Percentiles rank a stretch among this genome's conserved stretches.
phyloP scores from a whole-genome alignment of 23 tunicate genomes.

The Phallusia fumigata region DNA sequence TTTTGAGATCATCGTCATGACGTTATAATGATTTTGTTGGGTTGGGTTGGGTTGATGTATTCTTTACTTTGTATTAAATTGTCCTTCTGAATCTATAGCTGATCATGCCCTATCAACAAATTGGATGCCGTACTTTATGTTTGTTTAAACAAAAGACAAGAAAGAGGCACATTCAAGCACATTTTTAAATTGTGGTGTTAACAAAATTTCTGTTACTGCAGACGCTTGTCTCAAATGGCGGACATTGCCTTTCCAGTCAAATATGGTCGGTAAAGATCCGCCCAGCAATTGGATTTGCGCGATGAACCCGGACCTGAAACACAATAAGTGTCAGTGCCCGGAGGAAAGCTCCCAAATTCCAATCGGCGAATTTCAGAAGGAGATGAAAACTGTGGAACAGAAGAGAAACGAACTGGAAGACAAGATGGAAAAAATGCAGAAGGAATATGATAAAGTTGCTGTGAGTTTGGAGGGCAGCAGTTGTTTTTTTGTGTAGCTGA shows the following conservation, averaged over 20 bases:
- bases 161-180: too few relatives aligned
- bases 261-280: conserved; percentile 78
- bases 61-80: too few relatives aligned
- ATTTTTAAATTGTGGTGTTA: too few relatives aligned
- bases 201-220: conserved; percentile 4
- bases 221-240: conserved; percentile 93
- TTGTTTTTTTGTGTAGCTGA: too few relatives aligned
- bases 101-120: too few relatives aligned
- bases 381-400: conserved; percentile 61
- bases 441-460: conserved; percentile 72
- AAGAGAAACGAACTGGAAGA: conserved; percentile 77
- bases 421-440: conserved; percentile 79
- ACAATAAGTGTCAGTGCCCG: conserved; percentile 83
- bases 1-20: too few relatives aligned
- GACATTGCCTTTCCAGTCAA: conserved; percentile 74
- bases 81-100: too few relatives aligned
- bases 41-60: too few relatives aligned
- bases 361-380: conserved; percentile 63
- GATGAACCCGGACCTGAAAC: conserved; percentile 74
- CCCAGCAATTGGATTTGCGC: conserved; percentile 96
- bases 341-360: conserved; percentile 68
- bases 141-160: too few relatives aligned
- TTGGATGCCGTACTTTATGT: too few relatives aligned
- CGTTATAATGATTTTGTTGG: too few relatives aligned
- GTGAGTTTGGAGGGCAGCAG: conserved; percentile 43